Conservation (phyloP, 2,113 vertebrate genomes). For the Pseudopipra pipra region DNA sequence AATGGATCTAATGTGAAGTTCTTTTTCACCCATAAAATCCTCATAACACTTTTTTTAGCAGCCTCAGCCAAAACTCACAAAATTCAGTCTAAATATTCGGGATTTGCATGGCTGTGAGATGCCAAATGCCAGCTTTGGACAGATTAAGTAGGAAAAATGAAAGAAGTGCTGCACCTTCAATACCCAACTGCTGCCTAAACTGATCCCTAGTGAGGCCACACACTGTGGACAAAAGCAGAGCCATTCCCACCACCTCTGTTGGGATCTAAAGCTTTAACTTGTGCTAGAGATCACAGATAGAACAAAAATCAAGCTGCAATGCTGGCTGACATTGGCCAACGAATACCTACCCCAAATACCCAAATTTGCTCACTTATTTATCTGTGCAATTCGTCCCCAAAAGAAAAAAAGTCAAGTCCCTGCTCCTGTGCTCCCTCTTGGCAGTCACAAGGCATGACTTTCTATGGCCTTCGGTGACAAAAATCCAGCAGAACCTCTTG, state of each 20-base stretch:
- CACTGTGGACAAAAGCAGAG: background rate
- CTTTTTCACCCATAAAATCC: background rate
- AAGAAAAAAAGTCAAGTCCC: background rate
- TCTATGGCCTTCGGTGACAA: background rate
- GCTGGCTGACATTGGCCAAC: background rate
- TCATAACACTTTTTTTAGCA: background rate
- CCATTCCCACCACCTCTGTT: background rate
- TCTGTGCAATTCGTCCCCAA: background rate
- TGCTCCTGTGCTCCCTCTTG: background rate
- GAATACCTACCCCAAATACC: background rate
- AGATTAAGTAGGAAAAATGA: fast-evolving
- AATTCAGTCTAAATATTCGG: background rate
- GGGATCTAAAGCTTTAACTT: background rate
- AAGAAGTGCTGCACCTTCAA: background rate
- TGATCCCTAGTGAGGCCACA: background rate
- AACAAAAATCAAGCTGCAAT: background rate
- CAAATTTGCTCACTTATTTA: background rate
- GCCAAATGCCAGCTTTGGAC: background rate
- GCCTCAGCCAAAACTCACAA: background rate
- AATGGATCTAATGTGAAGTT: background rate
- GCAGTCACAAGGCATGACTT: background rate
- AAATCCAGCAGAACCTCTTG: background rate
- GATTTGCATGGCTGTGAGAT: background rate
- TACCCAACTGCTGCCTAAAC: background rate
- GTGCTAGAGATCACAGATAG: background rate